A percentile compares a stretch with the other conserved stretches of the same genome.
phyloP scores from a whole-genome alignment of 2,888 invertebrate species.

The Sesia apiformis region DNA sequence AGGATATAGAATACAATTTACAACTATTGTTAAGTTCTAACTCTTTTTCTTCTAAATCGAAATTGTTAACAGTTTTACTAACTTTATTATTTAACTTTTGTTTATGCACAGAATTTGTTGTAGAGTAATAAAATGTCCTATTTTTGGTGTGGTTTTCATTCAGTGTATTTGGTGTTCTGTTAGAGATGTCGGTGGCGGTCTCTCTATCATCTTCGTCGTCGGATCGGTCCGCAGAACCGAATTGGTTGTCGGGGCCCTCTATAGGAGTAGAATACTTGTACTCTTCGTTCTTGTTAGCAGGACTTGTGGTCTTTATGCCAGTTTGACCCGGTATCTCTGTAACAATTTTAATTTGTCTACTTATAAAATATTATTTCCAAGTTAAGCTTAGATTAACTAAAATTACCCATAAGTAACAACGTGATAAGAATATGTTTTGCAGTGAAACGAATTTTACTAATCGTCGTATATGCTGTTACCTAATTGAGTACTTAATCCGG shows the following conservation, averaged over 20 bases:
- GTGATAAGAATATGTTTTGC: no score
- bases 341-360: neutral
- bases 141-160: conserved; percentile 34
- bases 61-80: conserved; percentile 49
- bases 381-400: no score
- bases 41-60: conserved; percentile 28
- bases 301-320: conserved; percentile 71
- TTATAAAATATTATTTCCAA: no score
- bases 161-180: conserved; percentile 16
- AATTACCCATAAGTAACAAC: no score
- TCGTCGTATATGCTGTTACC: no score
- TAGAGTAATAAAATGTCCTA: conserved; percentile 27
- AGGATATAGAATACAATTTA: conserved; percentile 1
- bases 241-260: conserved; percentile 78
- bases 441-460: no score
- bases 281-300: conserved; percentile 74
- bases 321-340: conserved; percentile 85
- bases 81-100: conserved; percentile 60
- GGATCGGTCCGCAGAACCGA: conserved; percentile 82
- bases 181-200: conserved; percentile 21
- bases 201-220: conserved; percentile 76
- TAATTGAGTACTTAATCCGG: no score
- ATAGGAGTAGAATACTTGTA: conserved; percentile 54
- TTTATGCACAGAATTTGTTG: conserved; percentile 29
- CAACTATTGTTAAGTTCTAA: conserved; percentile 21